Evolutionary conservation across 2,113 vertebrate genomes (phyloP), one percentile per base, ranked within the genome.

Genomic region (Nothocercus julius): DNA sequence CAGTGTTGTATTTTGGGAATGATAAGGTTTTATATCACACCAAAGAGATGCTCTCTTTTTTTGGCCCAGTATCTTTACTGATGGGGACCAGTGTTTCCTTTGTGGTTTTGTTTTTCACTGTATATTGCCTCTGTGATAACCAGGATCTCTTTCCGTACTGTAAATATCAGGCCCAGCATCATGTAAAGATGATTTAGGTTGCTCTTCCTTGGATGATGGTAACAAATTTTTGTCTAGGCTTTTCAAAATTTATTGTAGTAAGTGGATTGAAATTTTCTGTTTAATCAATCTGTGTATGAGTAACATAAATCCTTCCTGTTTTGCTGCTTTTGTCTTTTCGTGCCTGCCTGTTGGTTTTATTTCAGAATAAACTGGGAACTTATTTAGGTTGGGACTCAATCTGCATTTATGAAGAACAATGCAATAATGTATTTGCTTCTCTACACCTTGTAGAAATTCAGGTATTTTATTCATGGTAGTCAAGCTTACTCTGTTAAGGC

Each of bases 381-480:
- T 14, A 51, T 73, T 82, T 28, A 64, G 38, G 25, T 28, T 79
- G 72, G 56, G 56, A 30, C 3, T 25, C 75, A 64, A 45, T 25
- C 24, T 56, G 7, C 17, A 6, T 54, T 79, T 89, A 21, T 80
- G 27, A 42, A 34, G 72, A 62, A 63, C 30, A 58, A 4, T 47
- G 20, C 20, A 21, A 20, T 47, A 47, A 47, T 47, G 21, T 47
- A 20, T 47, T 47, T 47, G 20, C 8, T 47, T 42, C n/a, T 67
- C 8, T 87, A 54, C 89, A 49, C 80, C 70, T 95, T 77, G 74
- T 77, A 81, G 64, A 32, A 88, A 91, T 92, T 90, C 32, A 83
- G 84, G 95, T 95, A 95, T 96, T 96, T 97, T 97, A 92, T 96
- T 96, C 69, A 92, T 96, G 93, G 40, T 66, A 92, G 30, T 84